These are phyloP conservation scores for Coreoperca whiteheadi DNA, from an alignment of 2,113 vertebrate genomes.

Conservation along the genomic window DNA sequence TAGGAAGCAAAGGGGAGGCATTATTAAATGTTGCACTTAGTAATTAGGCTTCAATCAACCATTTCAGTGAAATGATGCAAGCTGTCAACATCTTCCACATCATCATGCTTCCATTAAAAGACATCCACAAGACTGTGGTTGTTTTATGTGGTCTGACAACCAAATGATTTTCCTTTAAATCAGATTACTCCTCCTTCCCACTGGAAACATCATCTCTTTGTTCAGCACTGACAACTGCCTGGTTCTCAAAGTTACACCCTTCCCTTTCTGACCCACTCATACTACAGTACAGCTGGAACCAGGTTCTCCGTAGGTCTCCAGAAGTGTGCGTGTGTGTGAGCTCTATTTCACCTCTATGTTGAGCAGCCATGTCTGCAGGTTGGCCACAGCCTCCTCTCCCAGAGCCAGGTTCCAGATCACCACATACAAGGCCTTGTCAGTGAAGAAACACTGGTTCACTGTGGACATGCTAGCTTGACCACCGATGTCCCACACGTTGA, in stretches of 20 bases:
- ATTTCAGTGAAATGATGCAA: constrained; percentile 1
- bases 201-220: not conserved
- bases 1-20: too few relatives aligned
- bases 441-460: constrained; percentile 99
- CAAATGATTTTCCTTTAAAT: not conserved
- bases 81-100: constrained; percentile 5
- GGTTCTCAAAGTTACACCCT: not conserved
- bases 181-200: not conserved
- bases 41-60: not conserved
- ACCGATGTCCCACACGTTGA: constrained; percentile 97
- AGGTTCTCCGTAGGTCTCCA: not conserved
- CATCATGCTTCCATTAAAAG: not conserved
- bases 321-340: not conserved
- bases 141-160: constrained; percentile 11
- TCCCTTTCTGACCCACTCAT: constrained; percentile 4
- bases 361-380: constrained; percentile 96
- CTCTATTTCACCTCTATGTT: constrained; percentile 92
- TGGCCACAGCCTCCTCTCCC: constrained; percentile 95
- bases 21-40: not conserved
- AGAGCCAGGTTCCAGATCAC: constrained; percentile 98
- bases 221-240: not conserved
- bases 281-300: not conserved
- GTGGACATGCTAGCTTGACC: constrained; percentile 95
- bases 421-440: constrained; percentile 95
- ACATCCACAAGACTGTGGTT: not conserved